A percentile compares a stretch with the other conserved stretches of the same genome.
These are phyloP conservation scores for Clusia tigrina DNA, from an alignment of 2,888 invertebrate genomes.

Conservation along the genomic window DNA sequence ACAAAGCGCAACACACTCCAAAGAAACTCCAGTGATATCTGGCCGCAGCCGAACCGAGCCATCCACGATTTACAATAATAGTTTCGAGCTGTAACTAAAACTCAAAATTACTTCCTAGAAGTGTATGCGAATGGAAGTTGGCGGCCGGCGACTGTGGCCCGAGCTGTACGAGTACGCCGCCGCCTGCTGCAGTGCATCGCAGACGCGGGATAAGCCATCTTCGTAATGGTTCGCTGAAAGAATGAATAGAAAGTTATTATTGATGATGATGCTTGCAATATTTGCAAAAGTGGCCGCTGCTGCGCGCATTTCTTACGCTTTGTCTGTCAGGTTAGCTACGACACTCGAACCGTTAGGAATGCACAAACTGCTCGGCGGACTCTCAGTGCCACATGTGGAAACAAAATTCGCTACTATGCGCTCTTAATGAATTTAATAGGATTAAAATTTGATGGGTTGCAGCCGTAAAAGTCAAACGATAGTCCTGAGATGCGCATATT, in stretches of 20 bases:
- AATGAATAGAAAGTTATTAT: neutral
- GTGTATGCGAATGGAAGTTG: no score
- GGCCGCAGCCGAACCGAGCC: neutral
- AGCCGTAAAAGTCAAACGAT: no score
- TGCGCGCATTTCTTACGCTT: neutral
- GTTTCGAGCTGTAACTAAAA: no score
- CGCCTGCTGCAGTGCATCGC: conserved; percentile 1
- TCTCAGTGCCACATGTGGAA: no score
- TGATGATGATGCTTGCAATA: no score
- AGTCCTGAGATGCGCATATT: no score
- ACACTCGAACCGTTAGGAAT: no score
- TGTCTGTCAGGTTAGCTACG: neutral
- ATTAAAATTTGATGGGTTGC: no score
- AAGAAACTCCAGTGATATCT: neutral
- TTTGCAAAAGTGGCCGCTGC: neutral
- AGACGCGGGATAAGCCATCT: neutral
- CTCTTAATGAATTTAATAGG: no score
- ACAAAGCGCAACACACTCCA: neutral
- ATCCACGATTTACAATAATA: neutral
- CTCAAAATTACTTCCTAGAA: conserved; percentile 1
- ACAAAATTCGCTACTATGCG: no score
- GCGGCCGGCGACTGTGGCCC: neutral
- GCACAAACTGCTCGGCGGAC: no score
- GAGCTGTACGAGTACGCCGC: no score
- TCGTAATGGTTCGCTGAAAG: neutral